phyloP scores from a whole-genome alignment of 2,797 vertebrate species.

The Podargus strigoides region DNA sequence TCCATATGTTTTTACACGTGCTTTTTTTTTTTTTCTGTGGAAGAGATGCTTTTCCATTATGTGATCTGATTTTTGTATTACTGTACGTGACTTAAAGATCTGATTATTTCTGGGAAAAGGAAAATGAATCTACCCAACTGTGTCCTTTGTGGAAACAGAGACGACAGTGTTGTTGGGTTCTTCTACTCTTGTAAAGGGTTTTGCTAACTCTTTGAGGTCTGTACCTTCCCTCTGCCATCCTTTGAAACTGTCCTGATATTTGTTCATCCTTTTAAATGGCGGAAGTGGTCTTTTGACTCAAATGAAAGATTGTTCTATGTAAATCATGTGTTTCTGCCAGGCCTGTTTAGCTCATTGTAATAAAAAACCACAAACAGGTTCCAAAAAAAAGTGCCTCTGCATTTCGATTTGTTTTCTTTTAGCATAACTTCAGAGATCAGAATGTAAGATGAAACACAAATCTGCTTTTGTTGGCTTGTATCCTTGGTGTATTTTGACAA shows the following conservation, averaged over 20 bases:
- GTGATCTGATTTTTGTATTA: not conserved
- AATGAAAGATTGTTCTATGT: not conserved
- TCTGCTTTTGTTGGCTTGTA: conserved; percentile 42
- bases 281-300: not conserved
- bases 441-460: conserved; percentile 51
- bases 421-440: conserved; percentile 34
- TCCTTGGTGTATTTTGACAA: conserved; percentile 36
- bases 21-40: not conserved
- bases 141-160: not conserved
- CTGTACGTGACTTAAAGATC: not conserved
- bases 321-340: conserved; percentile 48
- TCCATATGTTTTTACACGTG: not conserved
- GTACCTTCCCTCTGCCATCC: not conserved
- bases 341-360: conserved; percentile 8
- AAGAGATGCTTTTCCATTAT: not conserved
- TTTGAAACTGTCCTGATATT: not conserved
- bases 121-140: not conserved
- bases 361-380: not conserved
- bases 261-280: not conserved
- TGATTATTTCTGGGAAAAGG: not conserved
- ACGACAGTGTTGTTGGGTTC: not conserved
- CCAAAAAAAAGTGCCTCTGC: not conserved
- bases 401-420: conserved; percentile 49
- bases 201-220: not conserved
- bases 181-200: not conserved